Evolutionary conservation across 2,888 invertebrate genomes (phyloP), one percentile per base, ranked within the genome.

Genomic region (Phyllotreta striolata): DNA sequence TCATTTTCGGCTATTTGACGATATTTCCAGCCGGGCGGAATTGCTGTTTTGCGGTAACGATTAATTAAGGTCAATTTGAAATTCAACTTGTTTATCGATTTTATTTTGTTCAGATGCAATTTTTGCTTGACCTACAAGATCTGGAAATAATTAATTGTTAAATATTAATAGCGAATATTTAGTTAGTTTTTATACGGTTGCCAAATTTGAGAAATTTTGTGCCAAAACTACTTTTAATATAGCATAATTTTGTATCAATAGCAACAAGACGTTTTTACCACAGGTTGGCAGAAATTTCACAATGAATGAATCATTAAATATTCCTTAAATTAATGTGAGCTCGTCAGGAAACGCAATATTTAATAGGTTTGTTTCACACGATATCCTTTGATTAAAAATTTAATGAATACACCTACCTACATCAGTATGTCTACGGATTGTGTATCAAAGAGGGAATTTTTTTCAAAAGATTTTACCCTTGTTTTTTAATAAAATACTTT

Each of bases 181-280:
- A 39, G 39, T 52, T 49, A 49, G 49, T 49, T 49, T 52, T 39
- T 52, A 10, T 52, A 52, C 39, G 39, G 38, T 38, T 52, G 52
- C 52, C 52, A 52, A 52, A 52, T 52, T 8, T 38, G 34, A 38
- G 6, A 12, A 52, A 52, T 10, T 8, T 39, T 52, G 52, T 52
- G 52, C 52, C 52, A 52, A 38, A 24, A 38, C n/a, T 52, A 52
- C 12, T 34, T 52, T 52, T 52, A 38, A 52, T 13, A 6, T 52
- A 12, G 13, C 7, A 52, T 38, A 38, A 38, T 52, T 52, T 52
- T 52, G 38, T 52, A 52, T 35, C 10, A 37, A 34, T 10, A 49
- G 10, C 35, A n/a, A 10, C 10, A 12, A 37, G 10, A 13, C 14
- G n/a, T 49, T 49, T 35, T 49, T 35, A 49, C 12, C 49, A 49